Evolutionary conservation across 2,797 vertebrate genomes (phyloP).

Genomic region (Hipposideros larvatus): DNA sequence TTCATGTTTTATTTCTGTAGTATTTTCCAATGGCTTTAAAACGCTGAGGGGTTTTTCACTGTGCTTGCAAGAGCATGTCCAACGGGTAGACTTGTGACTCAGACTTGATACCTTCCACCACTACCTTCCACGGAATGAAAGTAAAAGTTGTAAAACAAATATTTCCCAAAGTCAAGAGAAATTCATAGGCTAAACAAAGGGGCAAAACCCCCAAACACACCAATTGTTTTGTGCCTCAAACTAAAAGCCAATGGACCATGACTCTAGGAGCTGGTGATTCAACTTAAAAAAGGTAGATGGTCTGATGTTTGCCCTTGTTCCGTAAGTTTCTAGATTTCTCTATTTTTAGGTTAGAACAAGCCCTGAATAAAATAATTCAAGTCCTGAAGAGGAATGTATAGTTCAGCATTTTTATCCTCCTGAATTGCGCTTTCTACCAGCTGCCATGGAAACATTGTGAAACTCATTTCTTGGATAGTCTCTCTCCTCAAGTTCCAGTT

Average conservation of each 20-base stretch:
- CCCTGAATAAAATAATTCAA: slow-evolving; percentile 59
- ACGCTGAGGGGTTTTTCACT: not conserved
- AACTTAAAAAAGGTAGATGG: slow-evolving; percentile 35
- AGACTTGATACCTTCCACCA: not conserved
- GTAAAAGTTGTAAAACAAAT: not conserved
- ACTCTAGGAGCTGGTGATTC: slow-evolving; percentile 34
- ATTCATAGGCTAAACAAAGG: not conserved
- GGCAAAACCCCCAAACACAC: not conserved
- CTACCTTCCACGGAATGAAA: slow-evolving; percentile 7
- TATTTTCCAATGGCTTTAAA: slow-evolving; percentile 36
- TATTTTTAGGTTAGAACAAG: slow-evolving; percentile 62
- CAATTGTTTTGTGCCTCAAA: slow-evolving; percentile 39
- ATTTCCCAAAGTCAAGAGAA: slow-evolving; percentile 49
- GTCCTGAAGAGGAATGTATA: slow-evolving; percentile 50
- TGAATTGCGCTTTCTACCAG: slow-evolving; percentile 58
- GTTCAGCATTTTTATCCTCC: slow-evolving; percentile 75
- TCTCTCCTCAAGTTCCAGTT: not conserved
- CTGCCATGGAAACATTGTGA: slow-evolving; percentile 69
- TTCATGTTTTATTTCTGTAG: slow-evolving; percentile 42
- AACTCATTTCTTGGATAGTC: not conserved
- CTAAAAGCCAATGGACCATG: slow-evolving; percentile 34
- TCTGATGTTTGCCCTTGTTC: not conserved
- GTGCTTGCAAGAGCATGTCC: not conserved
- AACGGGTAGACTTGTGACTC: not conserved
- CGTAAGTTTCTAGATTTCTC: slow-evolving; percentile 63